Evolutionary conservation across 2,797 vertebrate genomes (phyloP).

Genomic region (Argya squamiceps): DNA sequence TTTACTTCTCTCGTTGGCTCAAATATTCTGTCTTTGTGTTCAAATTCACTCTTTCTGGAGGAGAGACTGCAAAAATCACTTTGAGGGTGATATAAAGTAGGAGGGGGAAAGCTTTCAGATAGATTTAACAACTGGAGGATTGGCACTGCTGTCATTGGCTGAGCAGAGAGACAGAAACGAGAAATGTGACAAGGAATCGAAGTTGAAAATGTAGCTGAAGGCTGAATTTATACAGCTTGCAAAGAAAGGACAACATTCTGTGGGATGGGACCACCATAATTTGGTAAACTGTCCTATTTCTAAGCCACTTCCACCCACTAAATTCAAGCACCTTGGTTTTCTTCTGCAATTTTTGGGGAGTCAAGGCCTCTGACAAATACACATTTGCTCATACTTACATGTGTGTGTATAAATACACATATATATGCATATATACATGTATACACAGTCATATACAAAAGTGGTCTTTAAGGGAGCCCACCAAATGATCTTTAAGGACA

Average conservation of each 20-base stretch:
- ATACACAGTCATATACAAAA: neutral
- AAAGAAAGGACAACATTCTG: constrained; percentile 64
- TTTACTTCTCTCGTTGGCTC: constrained; percentile 54
- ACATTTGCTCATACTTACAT: neutral
- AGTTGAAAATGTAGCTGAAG: constrained; percentile 61
- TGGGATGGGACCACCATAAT: constrained; percentile 57
- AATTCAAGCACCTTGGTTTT: constrained; percentile 44
- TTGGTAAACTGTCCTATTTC: constrained; percentile 65
- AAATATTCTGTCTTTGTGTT: constrained; percentile 64
- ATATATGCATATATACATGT: neutral
- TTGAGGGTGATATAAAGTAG: constrained; percentile 66
- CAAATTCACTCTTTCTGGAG: constrained; percentile 65
- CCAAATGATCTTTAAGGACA: neutral
- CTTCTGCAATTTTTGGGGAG: neutral
- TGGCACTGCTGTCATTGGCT: constrained; percentile 63
- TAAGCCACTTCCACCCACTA: constrained; percentile 37
- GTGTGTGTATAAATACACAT: neutral
- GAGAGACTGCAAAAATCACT: constrained; percentile 67
- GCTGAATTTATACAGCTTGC: constrained; percentile 61
- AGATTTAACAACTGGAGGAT: constrained; percentile 71
- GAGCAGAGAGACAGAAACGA: constrained; percentile 48
- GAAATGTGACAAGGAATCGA: constrained; percentile 62
- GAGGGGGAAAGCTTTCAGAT: constrained; percentile 58
- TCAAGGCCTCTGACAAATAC: neutral
- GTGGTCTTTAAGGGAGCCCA: neutral